Percentiles rank a stretch among this genome's conserved stretches.
phyloP scores from a whole-genome alignment of 2,888 invertebrate genomes.

The Drosophila macrospina region DNA sequence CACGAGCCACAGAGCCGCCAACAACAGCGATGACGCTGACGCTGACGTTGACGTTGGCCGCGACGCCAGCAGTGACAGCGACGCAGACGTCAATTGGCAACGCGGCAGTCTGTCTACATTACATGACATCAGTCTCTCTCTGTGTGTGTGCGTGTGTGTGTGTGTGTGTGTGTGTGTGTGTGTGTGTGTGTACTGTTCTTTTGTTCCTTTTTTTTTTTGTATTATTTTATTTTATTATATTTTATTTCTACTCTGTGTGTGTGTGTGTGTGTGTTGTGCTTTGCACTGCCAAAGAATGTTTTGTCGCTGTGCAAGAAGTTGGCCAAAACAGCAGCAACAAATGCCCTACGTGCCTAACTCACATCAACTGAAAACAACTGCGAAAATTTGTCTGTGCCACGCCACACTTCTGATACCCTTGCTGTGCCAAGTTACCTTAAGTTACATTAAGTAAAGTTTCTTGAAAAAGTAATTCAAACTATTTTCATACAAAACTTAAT shows the following conservation, averaged over 20 bases:
- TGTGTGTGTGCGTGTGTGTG: background rate
- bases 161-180: constrained; percentile 13
- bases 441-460: too few species aligned
- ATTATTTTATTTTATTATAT: too few species aligned
- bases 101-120: constrained; percentile 42
- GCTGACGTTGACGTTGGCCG: background rate
- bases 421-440: too few species aligned
- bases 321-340: constrained; percentile 41
- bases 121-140: constrained; percentile 23
- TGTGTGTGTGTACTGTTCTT: too few species aligned
- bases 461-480: too few species aligned
- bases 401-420: background rate
- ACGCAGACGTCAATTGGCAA: constrained; percentile 36
- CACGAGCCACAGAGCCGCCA: constrained; percentile 68
- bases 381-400: background rate
- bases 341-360: constrained; percentile 38
- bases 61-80: constrained; percentile 1
- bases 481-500: too few species aligned
- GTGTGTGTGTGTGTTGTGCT: constrained; percentile 21
- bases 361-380: background rate
- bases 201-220: too few species aligned
- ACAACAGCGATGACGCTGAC: constrained; percentile 22
- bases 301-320: constrained; percentile 48
- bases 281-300: constrained; percentile 55
- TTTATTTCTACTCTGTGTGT: too few species aligned